These are phyloP conservation scores for Mesembrinibis cayennensis DNA, from an alignment of 2,113 vertebrate species.

Conservation along the genomic window DNA sequence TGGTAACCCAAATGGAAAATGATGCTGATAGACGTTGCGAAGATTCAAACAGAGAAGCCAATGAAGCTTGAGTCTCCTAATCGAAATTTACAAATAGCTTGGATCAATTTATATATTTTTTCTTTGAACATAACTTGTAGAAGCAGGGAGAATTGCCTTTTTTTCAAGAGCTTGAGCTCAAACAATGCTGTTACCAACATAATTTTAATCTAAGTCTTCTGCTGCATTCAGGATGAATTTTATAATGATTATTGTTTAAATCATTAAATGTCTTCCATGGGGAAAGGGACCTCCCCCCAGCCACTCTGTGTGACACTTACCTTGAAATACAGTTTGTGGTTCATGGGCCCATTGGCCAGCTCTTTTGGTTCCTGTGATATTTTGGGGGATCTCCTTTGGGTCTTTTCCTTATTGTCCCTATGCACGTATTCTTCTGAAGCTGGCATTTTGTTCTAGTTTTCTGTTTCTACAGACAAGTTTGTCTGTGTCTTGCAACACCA, in stretches of 20 bases:
- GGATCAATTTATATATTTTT: not conserved
- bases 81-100: not conserved
- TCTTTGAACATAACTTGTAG: not conserved
- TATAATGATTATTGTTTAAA: not conserved
- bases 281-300: not conserved
- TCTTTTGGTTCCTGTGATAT: not conserved
- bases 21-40: not conserved
- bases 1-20: not conserved
- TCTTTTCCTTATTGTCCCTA: not conserved
- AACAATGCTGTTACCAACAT: not conserved
- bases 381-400: not conserved
- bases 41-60: not conserved
- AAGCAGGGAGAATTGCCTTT: not conserved
- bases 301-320: not conserved
- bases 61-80: not conserved
- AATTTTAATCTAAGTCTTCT: not conserved
- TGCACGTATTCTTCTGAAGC: not conserved
- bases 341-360: not conserved
- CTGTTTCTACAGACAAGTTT: not conserved
- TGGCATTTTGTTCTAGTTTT: not conserved
- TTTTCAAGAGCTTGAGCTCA: not conserved
- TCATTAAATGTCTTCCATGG: not conserved
- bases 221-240: not conserved
- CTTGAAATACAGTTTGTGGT: not conserved
- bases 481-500: not conserved